These are phyloP conservation scores for Platyrinchus mystaceus DNA, from an alignment of 2,797 vertebrate species.

Conservation along the genomic window DNA sequence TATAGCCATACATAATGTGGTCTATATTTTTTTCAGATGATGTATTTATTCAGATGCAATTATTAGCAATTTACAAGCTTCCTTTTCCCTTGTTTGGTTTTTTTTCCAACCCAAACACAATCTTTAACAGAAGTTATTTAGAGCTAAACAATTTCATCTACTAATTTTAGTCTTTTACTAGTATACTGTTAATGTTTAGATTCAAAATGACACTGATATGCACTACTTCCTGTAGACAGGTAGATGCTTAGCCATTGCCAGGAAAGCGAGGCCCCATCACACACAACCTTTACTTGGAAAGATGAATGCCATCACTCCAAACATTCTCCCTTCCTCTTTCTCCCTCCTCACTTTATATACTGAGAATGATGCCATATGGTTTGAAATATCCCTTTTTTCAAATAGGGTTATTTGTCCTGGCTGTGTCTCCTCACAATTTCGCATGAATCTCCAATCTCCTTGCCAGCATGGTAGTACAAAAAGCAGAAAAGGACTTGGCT, in stretches of 20 bases:
- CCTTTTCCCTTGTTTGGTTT: not conserved
- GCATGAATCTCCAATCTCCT: fast-evolving
- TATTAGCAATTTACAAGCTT: not conserved
- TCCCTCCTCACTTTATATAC: not conserved
- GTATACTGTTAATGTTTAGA: not conserved
- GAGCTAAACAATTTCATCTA: not conserved
- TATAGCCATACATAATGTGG: fast-evolving
- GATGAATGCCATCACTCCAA: not conserved
- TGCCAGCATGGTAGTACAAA: not conserved
- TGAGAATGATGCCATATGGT: not conserved
- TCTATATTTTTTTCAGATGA: not conserved
- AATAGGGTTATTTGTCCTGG: not conserved
- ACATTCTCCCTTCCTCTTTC: not conserved
- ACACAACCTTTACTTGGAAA: not conserved
- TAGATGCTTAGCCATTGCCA: not conserved
- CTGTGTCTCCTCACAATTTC: not conserved
- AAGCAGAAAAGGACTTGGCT: not conserved
- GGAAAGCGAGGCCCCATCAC: not conserved
- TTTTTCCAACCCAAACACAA: not conserved
- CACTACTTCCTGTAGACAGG: no score
- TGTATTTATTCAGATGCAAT: not conserved
- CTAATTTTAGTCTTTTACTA: not conserved
- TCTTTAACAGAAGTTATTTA: not conserved
- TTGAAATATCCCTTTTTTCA: not conserved
- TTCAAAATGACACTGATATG: not conserved